Evolutionary conservation across 2,113 vertebrate species (phyloP).

Genomic region (Hydrochoerus hydrochaeris): DNA sequence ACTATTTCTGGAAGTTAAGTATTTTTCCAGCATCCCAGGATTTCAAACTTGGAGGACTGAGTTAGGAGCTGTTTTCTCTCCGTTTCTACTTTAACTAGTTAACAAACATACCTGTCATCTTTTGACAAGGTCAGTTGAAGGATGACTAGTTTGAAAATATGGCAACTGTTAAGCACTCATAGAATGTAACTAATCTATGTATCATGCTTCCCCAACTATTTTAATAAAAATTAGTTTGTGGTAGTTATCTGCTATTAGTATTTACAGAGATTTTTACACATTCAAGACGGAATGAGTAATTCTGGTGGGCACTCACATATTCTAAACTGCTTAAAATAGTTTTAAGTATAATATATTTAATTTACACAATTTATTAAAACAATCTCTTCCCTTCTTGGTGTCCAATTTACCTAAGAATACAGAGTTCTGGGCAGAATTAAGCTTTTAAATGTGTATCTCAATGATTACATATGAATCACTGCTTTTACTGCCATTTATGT

Average conservation of each 20-base stretch:
- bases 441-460: slow-evolving; percentile 18
- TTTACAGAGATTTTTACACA: background rate
- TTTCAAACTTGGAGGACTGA: background rate
- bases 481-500: slow-evolving; percentile 15
- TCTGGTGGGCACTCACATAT: background rate
- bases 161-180: background rate
- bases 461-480: slow-evolving; percentile 34
- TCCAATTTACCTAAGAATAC: background rate
- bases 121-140: background rate
- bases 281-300: background rate
- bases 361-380: slow-evolving; percentile 8
- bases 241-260: background rate
- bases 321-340: background rate
- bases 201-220: background rate
- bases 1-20: background rate
- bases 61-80: background rate
- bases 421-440: slow-evolving; percentile 31
- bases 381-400: background rate
- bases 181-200: background rate
- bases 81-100: background rate
- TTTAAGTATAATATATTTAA: background rate
- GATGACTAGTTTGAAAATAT: background rate
- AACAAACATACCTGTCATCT: background rate
- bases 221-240: background rate
- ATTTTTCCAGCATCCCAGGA: background rate